Base-by-base conservation (phyloP, 2,888 invertebrate species). In the Yponomeuta malinellus region DNA sequence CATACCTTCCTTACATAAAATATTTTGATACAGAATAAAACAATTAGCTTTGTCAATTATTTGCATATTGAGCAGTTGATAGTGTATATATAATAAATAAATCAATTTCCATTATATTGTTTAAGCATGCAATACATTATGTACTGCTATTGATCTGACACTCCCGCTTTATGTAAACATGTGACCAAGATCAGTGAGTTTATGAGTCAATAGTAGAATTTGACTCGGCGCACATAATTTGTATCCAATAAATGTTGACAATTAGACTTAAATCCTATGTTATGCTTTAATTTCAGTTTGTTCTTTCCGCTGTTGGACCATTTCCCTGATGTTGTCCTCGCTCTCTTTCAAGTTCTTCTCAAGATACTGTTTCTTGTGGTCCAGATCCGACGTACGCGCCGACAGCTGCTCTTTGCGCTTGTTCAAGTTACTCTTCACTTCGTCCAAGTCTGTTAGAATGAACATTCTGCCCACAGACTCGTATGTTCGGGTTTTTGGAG, bases 401-500 rank as follows among this genome's bases (percentile, higher is more conserved):
- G 94, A 88, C 77, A 94, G 87, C 63, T 83, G 80, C 33, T 84
- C 87, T 81, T 93, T 94, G 78, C 93, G 93, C 78, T 92, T 93
- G 73, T 94, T 93, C 63, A 97, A 87, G 77, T 94, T 94, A 43
- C 86, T 87, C 78, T 94, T 94, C 2, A 96, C 94, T 73, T 94
- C 93, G 2, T 92, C 87, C 68, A 95, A 90, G 72, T 95, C 94
- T 70, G 95, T 95, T 48, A 95, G 87, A 29, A 97, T 88, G 83
- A 97, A 97, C 96, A 97, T 97, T 83, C 97, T 83, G 9, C 97
- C 97, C 2, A 97, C 94, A 43, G 96, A 94, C 88, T 97, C 96
- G 80, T 96, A 97, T 1, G 95, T 95, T 78, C 93, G 95, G 0
- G 95, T 96, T 31, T 90, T 93, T 72, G 92, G 83, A 70, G 95